Evolutionary conservation across 2,797 vertebrate genomes (phyloP).

Genomic region (Pogonophryne albipinna): DNA sequence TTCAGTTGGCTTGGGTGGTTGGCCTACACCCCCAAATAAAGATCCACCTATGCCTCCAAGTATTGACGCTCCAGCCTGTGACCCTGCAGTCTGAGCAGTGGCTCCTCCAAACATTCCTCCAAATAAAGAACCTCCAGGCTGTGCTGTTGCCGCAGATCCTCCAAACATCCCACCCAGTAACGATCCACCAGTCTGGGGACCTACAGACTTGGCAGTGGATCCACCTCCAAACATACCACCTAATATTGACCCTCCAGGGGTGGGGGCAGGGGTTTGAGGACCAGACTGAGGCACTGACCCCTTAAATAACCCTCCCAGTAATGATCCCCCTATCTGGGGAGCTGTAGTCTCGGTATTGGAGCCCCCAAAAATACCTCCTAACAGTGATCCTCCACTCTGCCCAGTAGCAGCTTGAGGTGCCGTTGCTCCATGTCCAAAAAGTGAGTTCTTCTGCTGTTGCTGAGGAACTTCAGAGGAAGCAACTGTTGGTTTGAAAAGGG

Average conservation of each 20-base stretch:
- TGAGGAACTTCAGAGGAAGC: slow-evolving; percentile 69
- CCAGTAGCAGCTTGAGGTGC: slow-evolving; percentile 72
- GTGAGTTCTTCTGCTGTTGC: slow-evolving; percentile 85
- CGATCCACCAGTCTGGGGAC: slow-evolving; percentile 68
- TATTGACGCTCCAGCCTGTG: slow-evolving; percentile 70
- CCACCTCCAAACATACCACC: slow-evolving; percentile 79
- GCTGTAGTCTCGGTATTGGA: slow-evolving; percentile 64
- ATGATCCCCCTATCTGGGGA: slow-evolving; percentile 74
- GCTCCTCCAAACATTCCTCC: slow-evolving; percentile 79
- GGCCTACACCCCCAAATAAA: slow-evolving; percentile 84
- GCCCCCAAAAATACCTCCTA: slow-evolving; percentile 82
- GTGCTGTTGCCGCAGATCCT: slow-evolving; percentile 73
- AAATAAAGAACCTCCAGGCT: slow-evolving; percentile 73
- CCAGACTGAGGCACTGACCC: slow-evolving; percentile 59
- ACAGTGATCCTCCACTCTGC: slow-evolving; percentile 75
- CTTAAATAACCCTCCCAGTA: slow-evolving; percentile 85
- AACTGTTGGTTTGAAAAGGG: slow-evolving; percentile 78
- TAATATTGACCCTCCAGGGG: slow-evolving; percentile 72
- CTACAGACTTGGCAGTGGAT: slow-evolving; percentile 53
- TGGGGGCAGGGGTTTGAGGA: slow-evolving; percentile 51
- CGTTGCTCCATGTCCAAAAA: slow-evolving; percentile 81
- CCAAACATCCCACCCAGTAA: slow-evolving; percentile 79
- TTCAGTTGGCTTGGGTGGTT: slow-evolving; percentile 75
- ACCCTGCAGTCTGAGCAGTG: slow-evolving; percentile 56
- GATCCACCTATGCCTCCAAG: slow-evolving; percentile 75